A percentile compares a stretch with the other conserved stretches of the same genome.
Evolutionary conservation across 2,888 invertebrate genomes (phyloP).

Genomic region (Aporophyla lueneburgensis): DNA sequence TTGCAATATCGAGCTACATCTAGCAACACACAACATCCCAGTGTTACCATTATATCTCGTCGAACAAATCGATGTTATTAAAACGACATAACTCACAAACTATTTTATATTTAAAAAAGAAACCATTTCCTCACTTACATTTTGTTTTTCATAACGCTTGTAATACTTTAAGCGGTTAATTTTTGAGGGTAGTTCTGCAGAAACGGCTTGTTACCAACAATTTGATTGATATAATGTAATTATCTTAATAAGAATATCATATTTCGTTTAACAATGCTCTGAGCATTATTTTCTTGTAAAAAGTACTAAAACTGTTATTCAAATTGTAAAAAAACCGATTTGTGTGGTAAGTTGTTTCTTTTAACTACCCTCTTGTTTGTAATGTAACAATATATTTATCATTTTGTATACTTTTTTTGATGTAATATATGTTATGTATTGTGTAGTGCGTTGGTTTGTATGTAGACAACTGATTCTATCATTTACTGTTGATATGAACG

Average conservation of each 20-base stretch:
- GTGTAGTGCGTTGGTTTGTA: conserved; percentile 38
- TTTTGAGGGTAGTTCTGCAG: conserved; percentile 19
- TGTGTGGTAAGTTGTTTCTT: conserved; percentile 11
- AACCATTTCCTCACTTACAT: conserved; percentile 50
- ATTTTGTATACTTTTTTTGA: conserved; percentile 66
- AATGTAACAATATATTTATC: conserved; percentile 68
- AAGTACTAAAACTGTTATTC: conserved; percentile 31
- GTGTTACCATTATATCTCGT: conserved; percentile 16
- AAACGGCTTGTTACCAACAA: conserved; percentile 23
- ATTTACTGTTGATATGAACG: not conserved
- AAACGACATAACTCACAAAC: conserved; percentile 62
- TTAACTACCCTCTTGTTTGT: conserved; percentile 23
- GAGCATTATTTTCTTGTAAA: conserved; percentile 50
- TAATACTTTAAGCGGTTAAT: conserved; percentile 59
- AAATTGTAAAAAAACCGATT: conserved; percentile 32
- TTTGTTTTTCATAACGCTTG: conserved; percentile 60
- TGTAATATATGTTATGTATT: conserved; percentile 65
- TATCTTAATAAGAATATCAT: conserved; percentile 27
- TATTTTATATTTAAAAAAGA: conserved; percentile 48
- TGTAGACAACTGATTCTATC: conserved; percentile 4
- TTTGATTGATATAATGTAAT: conserved; percentile 43
- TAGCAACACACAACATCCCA: not conserved
- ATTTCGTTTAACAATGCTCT: conserved; percentile 35
- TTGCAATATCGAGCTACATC: not conserved
- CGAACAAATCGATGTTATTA: conserved; percentile 26